A percentile compares a stretch with the other conserved stretches of the same genome.
phyloP scores from a whole-genome alignment of 2,797 vertebrate genomes.

The Uromys caudimaculatus region DNA sequence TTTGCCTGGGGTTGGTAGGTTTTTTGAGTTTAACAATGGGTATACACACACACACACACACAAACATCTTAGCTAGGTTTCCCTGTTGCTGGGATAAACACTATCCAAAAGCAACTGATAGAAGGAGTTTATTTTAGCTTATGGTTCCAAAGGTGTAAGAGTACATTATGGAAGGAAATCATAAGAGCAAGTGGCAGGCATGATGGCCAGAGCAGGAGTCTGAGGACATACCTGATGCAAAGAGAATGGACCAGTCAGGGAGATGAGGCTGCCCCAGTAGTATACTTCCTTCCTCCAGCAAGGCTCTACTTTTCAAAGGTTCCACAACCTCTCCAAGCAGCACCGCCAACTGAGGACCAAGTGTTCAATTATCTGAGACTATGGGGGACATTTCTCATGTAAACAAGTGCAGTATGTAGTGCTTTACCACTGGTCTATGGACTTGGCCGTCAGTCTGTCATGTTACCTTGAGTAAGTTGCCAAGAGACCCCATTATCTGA shows the following conservation, averaged over 20 bases:
- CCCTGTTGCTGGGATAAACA: background rate
- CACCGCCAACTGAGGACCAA: background rate
- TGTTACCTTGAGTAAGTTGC: background rate
- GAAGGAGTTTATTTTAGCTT: background rate
- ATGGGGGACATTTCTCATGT: background rate
- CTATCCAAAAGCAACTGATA: background rate
- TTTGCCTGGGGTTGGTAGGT: background rate
- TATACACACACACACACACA: too few relatives aligned
- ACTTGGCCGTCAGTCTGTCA: background rate
- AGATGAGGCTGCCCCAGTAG: background rate
- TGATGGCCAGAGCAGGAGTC: background rate
- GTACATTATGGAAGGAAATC: background rate
- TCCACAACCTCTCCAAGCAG: background rate
- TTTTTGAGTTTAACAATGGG: background rate
- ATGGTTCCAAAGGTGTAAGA: background rate
- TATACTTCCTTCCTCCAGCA: too few relatives aligned
- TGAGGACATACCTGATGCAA: background rate
- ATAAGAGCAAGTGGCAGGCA: background rate
- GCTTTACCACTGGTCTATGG: background rate
- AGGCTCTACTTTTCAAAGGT: background rate
- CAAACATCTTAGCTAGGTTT: background rate
- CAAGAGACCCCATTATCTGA: background rate
- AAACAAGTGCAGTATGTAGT: background rate
- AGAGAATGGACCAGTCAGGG: background rate
- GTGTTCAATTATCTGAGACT: background rate